Base-by-base conservation (phyloP, 2,888 invertebrate genomes). In the Amiota communis region DNA sequence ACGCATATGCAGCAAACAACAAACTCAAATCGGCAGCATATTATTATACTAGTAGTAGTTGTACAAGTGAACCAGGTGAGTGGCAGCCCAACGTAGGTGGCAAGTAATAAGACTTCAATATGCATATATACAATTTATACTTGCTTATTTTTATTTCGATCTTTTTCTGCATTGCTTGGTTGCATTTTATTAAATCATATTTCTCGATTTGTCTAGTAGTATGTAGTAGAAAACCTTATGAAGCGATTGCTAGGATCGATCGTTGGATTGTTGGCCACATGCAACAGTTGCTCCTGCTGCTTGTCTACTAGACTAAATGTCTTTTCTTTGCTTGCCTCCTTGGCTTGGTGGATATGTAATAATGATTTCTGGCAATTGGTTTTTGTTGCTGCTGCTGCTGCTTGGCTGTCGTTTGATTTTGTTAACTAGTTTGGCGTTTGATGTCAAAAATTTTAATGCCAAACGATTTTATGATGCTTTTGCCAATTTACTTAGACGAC, bases 21-120 rank as follows among this genome's bases (percentile, higher is more conserved):
- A 46, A 48, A 59, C 23, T 23, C 13, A 56, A 65, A 72, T 53
- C 23, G 51, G 71, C 57, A 49, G 57, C 72, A 72, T 70, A 23
- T 47, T 49, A 36, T 69, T 71, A n/a, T n/a, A n/a, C n/a, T n/a
- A n/a, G 73, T 59, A 9, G 4, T 15, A 59, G 59, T 20, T 17
- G 59, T 11, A n/a, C 20, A 20, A 20, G 15, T 64, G 64, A 46
- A 46, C 46, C 36, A 53, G 46, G 46, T 68, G 57, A 65, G 56
- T 11, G 57, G 71, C 75, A 74, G 71, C 70, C 74, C 83, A 80
- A 84, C 80, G 86, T 83, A 82, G 86, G 83, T 85, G 85, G 83
- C 80, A 84, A 78, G 73, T 76, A 76, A 76, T 78, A 76, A 75
- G 75, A 78, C 70, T 75, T 76, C 74, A 74, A 76, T 73, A 76